Base-by-base conservation (phyloP, 37 sponge, comb jelly and placozoan genomes). In the Eunapius fragilis region DNA sequence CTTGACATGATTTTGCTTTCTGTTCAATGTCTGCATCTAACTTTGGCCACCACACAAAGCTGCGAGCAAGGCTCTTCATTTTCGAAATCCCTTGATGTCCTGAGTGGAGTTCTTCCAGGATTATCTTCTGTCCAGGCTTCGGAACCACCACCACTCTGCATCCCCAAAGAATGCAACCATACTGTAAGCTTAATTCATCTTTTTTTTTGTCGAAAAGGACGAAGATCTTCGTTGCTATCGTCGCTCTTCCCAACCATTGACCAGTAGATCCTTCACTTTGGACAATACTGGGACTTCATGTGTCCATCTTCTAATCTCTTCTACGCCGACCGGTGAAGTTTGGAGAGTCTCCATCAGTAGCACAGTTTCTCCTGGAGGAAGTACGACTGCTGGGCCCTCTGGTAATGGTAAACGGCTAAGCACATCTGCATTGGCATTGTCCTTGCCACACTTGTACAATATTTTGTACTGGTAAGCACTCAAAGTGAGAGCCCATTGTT, bases 91-190 rank as follows among this genome's bases (percentile, higher is more conserved):
- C 70, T 22, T 25, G 72, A 70, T 81, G 72, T 70, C 28, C 26
- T 70, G 26, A 17, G 69, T 70, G 9, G 26, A 70, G 28, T 25
- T 30, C 28, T 25, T 25, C 28, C 71, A 70, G 71, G 28, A 70
- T 70, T 28, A 30, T 30, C 71, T 70, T 70, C 28, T 28, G 71
- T 30, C 71, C 71, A 70, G 76, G 31, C 35, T 30, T 30, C 11
- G 76, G 76, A 27, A 75, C 35, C 34, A 75, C 35, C 31, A 75
- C 76, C 7, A 9, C 4, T 3, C 41, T 9, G 2, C 26, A 2
- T 10, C 76, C 76, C 76, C 76, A 75, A 30, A 75, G 58, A 28
- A 70, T 25, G 67, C 80, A 79, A 25, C 80, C 80, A 47, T 79
- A 4, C 30, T 79, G 50, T 24, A 81, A 30, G 31, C 71, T 70